These are phyloP conservation scores for Pollenia labialis DNA, from an alignment of 2,888 invertebrate genomes.

Conservation along the genomic window DNA sequence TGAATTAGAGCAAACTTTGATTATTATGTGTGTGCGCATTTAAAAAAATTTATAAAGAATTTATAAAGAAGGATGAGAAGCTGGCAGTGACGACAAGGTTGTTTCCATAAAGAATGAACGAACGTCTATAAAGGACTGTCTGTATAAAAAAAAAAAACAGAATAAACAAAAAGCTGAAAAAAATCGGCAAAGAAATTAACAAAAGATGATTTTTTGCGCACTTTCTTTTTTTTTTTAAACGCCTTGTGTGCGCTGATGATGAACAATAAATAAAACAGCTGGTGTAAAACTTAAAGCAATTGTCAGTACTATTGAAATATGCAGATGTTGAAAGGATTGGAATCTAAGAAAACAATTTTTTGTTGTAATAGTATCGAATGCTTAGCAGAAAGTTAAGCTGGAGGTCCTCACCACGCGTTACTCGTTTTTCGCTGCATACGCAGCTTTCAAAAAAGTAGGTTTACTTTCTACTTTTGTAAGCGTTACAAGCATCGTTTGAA, in stretches of 20 bases:
- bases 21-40: constrained; percentile 57
- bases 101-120: constrained; percentile 8
- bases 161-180: constrained; percentile 4
- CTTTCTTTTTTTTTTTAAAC: constrained; percentile 59
- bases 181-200: constrained; percentile 48
- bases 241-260: constrained; percentile 52
- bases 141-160: not conserved
- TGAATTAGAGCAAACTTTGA: constrained; percentile 68
- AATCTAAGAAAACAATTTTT: not conserved
- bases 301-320: constrained; percentile 31
- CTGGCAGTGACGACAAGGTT: constrained; percentile 39
- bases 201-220: constrained; percentile 68
- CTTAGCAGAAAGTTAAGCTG: too few relatives aligned
- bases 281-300: constrained; percentile 72
- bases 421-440: too few relatives aligned
- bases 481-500: too few relatives aligned
- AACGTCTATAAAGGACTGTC: constrained; percentile 45
- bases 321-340: constrained; percentile 30
- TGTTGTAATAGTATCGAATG: not conserved
- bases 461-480: too few relatives aligned
- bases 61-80: constrained; percentile 51
- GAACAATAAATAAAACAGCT: constrained; percentile 70
- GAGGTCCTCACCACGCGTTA: too few relatives aligned
- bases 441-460: too few relatives aligned
- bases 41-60: constrained; percentile 39